Conservation (phyloP, 2,113 vertebrate genomes). For the Pontoporia blainvillei region DNA sequence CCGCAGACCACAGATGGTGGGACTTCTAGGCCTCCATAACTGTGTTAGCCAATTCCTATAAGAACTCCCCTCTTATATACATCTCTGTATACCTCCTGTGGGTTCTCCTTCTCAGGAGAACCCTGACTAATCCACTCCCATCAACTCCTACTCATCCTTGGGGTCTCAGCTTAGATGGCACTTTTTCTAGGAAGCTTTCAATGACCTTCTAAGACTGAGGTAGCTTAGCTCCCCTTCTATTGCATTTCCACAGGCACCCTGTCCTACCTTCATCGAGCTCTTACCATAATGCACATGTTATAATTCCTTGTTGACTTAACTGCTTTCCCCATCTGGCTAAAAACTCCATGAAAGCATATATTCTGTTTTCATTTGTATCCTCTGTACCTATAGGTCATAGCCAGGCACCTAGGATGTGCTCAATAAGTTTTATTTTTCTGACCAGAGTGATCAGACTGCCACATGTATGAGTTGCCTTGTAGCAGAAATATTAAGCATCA, state of each 20-base stretch:
- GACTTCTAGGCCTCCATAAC: neutral
- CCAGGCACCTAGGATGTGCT: neutral
- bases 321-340: neutral
- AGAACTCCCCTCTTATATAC: neutral
- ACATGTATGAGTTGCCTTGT: neutral
- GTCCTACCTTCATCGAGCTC: neutral
- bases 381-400: neutral
- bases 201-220: neutral
- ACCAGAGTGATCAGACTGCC: neutral
- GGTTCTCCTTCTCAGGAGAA: neutral
- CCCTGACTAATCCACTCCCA: neutral
- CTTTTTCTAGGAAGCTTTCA: neutral
- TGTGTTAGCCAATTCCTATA: neutral
- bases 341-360: neutral
- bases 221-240: no score
- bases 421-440: neutral
- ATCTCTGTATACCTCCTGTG: neutral
- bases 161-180: neutral
- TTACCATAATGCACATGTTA: neutral
- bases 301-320: neutral
- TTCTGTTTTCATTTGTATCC: neutral
- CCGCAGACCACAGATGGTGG: neutral
- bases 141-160: neutral
- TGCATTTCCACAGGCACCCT: no score
- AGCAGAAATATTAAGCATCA: slow-evolving; percentile 23